These are phyloP conservation scores for Branchellion lobata DNA, from an alignment of 2,888 invertebrate genomes.

Conservation along the genomic window DNA sequence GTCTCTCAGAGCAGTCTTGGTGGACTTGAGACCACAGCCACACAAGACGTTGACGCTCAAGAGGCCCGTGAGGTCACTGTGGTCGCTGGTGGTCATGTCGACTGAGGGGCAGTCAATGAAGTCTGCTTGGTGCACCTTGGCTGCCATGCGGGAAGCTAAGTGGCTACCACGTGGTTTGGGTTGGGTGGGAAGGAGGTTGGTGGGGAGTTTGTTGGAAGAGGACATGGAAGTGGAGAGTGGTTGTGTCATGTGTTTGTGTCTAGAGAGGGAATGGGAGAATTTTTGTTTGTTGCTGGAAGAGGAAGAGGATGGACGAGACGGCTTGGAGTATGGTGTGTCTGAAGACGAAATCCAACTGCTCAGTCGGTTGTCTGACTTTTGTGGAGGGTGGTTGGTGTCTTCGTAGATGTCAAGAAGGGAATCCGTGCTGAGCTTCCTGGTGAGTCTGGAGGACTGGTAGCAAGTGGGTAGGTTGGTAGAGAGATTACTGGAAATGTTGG, in stretches of 20 bases:
- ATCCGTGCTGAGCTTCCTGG: conserved; percentile 56
- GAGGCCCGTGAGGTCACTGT: conserved; percentile 57
- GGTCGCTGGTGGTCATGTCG: not conserved
- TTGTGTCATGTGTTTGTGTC: conserved; percentile 6
- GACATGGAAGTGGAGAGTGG: conserved; percentile 24
- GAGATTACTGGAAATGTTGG: too few species aligned
- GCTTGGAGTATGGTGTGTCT: conserved; percentile 16
- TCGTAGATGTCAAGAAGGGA: conserved; percentile 56
- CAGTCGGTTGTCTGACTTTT: conserved; percentile 30
- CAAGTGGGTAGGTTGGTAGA: not conserved
- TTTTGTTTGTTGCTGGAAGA: conserved; percentile 35
- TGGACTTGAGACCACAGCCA: conserved; percentile 63
- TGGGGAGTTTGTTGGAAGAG: not conserved
- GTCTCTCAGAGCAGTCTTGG: conserved; percentile 67
- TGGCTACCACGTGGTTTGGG: conserved; percentile 51
- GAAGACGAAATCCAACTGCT: conserved; percentile 35
- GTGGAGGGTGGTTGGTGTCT: conserved; percentile 47
- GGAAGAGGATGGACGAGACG: conserved; percentile 37
- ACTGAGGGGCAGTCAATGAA: conserved; percentile 58
- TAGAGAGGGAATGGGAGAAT: conserved; percentile 18
- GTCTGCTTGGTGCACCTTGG: conserved; percentile 60
- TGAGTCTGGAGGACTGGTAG: conserved; percentile 36
- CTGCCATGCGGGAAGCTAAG: conserved; percentile 59
- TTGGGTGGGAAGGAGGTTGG: not conserved
- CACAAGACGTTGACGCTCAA: conserved; percentile 62